Percentiles rank a stretch among this genome's conserved stretches.
Evolutionary conservation across 2,113 vertebrate species (phyloP).

Genomic region (Benthochromis sp.): DNA sequence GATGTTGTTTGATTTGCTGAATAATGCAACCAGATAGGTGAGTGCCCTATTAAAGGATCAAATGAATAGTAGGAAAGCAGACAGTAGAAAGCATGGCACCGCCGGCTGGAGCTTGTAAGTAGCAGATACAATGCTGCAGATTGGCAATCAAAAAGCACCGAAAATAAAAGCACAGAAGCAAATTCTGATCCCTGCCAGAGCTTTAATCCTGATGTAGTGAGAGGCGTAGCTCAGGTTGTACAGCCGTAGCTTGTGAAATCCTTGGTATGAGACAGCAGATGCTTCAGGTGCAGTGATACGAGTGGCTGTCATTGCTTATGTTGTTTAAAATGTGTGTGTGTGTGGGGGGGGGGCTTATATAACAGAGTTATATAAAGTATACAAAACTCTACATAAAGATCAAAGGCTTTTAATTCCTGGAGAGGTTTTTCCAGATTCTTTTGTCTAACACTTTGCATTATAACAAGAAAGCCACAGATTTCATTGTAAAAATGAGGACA

Average conservation of each 20-base stretch:
- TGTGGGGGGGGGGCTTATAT: neutral
- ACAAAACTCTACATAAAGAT: slow-evolving; percentile 1
- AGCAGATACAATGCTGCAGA: neutral
- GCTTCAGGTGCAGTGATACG: slow-evolving; percentile 38
- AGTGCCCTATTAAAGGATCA: slow-evolving; percentile 26
- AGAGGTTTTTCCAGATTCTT: neutral
- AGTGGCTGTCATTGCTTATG: slow-evolving; percentile 26
- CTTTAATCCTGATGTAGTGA: slow-evolving; percentile 42
- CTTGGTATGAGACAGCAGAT: slow-evolving; percentile 43
- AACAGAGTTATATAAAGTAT: slow-evolving; percentile 8
- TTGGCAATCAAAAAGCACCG: slow-evolving; percentile 12
- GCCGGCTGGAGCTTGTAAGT: neutral
- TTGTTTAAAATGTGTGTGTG: slow-evolving; percentile 39
- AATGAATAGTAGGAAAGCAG: slow-evolving; percentile 23
- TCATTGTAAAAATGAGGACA: neutral
- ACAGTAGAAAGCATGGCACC: neutral
- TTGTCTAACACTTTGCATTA: neutral
- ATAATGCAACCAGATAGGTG: slow-evolving; percentile 37
- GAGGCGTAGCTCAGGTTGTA: slow-evolving; percentile 25
- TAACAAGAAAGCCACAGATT: neutral
- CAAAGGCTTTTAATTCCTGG: neutral
- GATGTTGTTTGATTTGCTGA: slow-evolving; percentile 43
- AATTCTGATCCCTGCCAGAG: slow-evolving; percentile 24
- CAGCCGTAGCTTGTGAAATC: slow-evolving; percentile 29
- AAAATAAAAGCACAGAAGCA: slow-evolving; percentile 19